Evolutionary conservation across 2,797 vertebrate genomes (phyloP).

Genomic region (Anomalospiza imberbis): DNA sequence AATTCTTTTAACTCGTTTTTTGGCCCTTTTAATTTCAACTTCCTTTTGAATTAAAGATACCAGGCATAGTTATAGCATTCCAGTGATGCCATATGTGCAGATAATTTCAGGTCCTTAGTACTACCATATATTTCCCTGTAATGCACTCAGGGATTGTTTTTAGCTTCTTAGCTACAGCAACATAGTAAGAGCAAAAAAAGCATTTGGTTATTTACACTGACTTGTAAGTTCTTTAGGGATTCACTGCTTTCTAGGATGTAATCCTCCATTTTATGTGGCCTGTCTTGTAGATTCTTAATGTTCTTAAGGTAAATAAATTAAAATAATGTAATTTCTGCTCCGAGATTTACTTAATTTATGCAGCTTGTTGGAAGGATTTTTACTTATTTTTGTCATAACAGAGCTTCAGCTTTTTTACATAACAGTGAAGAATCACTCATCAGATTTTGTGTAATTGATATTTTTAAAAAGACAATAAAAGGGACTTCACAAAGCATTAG

Average conservation of each 20-base stretch:
- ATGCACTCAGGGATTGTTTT: constrained; percentile 42
- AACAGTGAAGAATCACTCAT: constrained; percentile 2
- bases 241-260: constrained; percentile 26
- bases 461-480: constrained; percentile 40
- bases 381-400: constrained; percentile 1
- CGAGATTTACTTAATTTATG: constrained; percentile 5
- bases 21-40: constrained; percentile 17
- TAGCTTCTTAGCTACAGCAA: constrained; percentile 27
- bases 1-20: background rate
- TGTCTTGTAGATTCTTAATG: background rate
- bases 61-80: background rate
- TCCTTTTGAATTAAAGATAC: constrained; percentile 29
- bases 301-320: constrained; percentile 44
- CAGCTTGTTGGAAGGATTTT: constrained; percentile 23
- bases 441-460: constrained; percentile 20
- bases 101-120: constrained; percentile 53
- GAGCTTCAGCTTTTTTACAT: constrained; percentile 15
- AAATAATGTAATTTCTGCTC: background rate
- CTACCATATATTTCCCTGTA: constrained; percentile 53
- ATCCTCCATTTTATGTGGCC: constrained; percentile 11
- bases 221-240: constrained; percentile 36
- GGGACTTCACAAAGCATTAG: constrained; percentile 42
- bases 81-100: constrained; percentile 49
- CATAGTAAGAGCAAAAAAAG: constrained; percentile 25
- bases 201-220: constrained; percentile 38